Evolutionary conservation across 2,797 vertebrate genomes (phyloP), one percentile per base, ranked within the genome.

Genomic region (Paedocypris micromegethes): DNA sequence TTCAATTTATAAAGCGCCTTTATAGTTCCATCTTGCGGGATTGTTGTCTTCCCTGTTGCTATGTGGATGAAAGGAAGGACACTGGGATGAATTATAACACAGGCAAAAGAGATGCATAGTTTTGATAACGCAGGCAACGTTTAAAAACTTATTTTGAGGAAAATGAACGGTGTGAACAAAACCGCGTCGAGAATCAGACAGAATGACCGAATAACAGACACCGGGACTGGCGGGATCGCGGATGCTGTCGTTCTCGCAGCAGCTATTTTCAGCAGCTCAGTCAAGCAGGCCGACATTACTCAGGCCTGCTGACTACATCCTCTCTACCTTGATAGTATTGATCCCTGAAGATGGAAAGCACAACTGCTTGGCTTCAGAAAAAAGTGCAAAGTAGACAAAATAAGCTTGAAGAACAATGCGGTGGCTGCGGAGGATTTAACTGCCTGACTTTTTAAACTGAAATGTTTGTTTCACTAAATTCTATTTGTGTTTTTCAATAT

Each of bases 321-420:
- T 46, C 46, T 69, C 55, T 58, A 55, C 46, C 6, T 46, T 51
- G 72, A 65, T 56, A 44, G 53, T 71, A 71, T 67, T 56, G 70
- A 74, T 77, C 72, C 69, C 63, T 61, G 7, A 44, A 45, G 48
- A 67, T 46, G 67, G 48, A 72, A 68, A 42, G 60, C 9, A n/a
- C 45, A 48, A 51, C 65, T 69, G 69, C 71, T 71, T 64, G 53
- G 65, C 61, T 66, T 66, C 63, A 65, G 48, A 65, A 58, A 58
- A 57, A 61, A 60, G 58, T 71, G 70, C 64, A 75, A 73, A 66
- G 63, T 49, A 68, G 77, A 78, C 71, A 71, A 68, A 70, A 23
- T 68, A 68, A 58, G 49, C 58, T 72, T 4, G 48, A 66, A 50
- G 58, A 72, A 53, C 56, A 70, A 50, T 42, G 59, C 47, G 77